Evolutionary conservation across 2,888 invertebrate species (phyloP).

Genomic region (Caprella mutica): DNA sequence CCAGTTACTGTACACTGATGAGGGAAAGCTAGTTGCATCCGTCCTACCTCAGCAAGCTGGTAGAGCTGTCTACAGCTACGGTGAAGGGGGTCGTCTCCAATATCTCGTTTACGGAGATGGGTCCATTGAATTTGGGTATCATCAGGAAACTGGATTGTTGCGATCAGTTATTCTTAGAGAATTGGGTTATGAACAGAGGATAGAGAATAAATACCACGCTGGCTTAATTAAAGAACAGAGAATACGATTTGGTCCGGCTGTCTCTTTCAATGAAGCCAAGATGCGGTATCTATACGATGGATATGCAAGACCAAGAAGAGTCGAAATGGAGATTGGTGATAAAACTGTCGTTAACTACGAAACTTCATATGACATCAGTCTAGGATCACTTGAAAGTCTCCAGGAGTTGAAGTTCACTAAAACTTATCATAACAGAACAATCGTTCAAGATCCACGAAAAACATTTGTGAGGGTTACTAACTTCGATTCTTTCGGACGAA

Average conservation of each 20-base stretch:
- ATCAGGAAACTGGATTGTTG: slow-evolving; percentile 31
- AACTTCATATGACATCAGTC: slow-evolving; percentile 62
- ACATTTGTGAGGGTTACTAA: slow-evolving; percentile 80
- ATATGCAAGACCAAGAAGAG: slow-evolving; percentile 54
- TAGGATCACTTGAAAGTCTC: slow-evolving; percentile 77
- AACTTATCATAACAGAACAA: slow-evolving; percentile 45
- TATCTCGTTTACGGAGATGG: slow-evolving; percentile 51
- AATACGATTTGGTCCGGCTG: slow-evolving; percentile 71
- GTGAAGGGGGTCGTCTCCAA: slow-evolving; percentile 69
- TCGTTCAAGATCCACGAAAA: slow-evolving; percentile 80
- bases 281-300: slow-evolving; percentile 88
- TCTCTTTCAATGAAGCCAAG: slow-evolving; percentile 71
- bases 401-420: slow-evolving; percentile 70
- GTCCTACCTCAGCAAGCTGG: slow-evolving; percentile 76
- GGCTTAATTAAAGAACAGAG: slow-evolving; percentile 78
- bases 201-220: slow-evolving; percentile 81
- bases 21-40: slow-evolving; percentile 70
- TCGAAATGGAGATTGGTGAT: slow-evolving; percentile 67
- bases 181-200: slow-evolving; percentile 26
- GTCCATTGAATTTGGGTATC: slow-evolving; percentile 36
- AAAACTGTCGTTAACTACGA: slow-evolving; percentile 29
- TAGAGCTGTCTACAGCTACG: slow-evolving; percentile 77
- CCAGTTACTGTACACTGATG: slow-evolving; percentile 31
- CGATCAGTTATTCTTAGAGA: slow-evolving; percentile 26
- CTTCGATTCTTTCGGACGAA: slow-evolving; percentile 72